Percentiles rank a stretch among this genome's conserved stretches.
phyloP scores from a whole-genome alignment of 2,888 invertebrate genomes.

The Ormia ochracea region DNA sequence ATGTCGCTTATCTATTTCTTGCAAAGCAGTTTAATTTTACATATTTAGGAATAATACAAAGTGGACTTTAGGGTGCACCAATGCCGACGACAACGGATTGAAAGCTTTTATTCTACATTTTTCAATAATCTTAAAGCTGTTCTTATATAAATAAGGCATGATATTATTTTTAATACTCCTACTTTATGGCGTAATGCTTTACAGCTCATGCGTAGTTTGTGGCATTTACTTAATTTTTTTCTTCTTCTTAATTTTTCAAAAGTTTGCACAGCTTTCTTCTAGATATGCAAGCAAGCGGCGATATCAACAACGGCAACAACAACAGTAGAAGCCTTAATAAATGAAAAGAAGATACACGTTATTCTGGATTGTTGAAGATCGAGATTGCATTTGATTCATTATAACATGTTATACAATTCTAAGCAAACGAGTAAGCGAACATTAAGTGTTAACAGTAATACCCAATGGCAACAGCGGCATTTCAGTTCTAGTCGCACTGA shows the following conservation, averaged over 20 bases:
- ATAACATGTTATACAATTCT: constrained; percentile 60
- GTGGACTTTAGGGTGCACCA: neutral
- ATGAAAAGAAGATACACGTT: constrained; percentile 50
- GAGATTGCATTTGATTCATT: constrained; percentile 63
- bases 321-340: constrained; percentile 1
- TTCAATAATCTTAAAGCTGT: constrained; percentile 32
- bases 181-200: constrained; percentile 47
- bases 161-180: constrained; percentile 50
- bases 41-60: no score
- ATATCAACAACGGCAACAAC: neutral
- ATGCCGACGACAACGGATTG: neutral
- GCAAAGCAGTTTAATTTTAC: no score
- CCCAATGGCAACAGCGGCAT: constrained; percentile 58
- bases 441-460: constrained; percentile 68
- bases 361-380: constrained; percentile 56
- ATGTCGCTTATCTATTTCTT: no score
- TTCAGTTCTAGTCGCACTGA: constrained; percentile 19
- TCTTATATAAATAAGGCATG: constrained; percentile 43
- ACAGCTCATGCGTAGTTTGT: constrained; percentile 55
- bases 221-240: constrained; percentile 27
- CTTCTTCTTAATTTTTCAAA: neutral
- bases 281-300: neutral
- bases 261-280: constrained; percentile 12
- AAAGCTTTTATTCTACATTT: constrained; percentile 4
- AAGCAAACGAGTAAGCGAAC: constrained; percentile 13